Percentiles rank a stretch among this genome's conserved stretches.
Evolutionary conservation across 1,140 invertebrate species (phyloP).

Genomic region (Hycleus phaleratus): DNA sequence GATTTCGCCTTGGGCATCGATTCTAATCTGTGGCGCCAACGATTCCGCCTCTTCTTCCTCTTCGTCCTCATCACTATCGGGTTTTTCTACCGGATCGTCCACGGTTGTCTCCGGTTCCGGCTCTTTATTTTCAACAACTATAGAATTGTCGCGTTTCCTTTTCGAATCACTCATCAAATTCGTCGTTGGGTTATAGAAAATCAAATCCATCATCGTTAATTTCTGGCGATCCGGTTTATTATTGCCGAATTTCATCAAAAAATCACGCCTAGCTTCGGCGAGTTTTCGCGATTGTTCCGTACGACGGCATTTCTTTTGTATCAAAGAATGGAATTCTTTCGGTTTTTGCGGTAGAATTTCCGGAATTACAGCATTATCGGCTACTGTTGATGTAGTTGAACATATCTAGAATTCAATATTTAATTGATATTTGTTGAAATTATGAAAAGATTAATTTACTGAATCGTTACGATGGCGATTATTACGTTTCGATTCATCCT

Average conservation of each 20-base stretch:
- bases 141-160: slow-evolving; percentile 4
- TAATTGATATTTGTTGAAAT: not conserved
- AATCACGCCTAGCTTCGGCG: slow-evolving; percentile 49
- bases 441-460: slow-evolving; percentile 19
- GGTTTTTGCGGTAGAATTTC: slow-evolving; percentile 15
- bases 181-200: slow-evolving; percentile 76
- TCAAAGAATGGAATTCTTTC: slow-evolving; percentile 25
- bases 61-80: slow-evolving; percentile 41
- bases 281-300: slow-evolving; percentile 47
- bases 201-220: slow-evolving; percentile 84
- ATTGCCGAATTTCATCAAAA: slow-evolving; percentile 48
- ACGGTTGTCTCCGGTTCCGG: slow-evolving; percentile 9
- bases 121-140: not conserved
- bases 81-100: slow-evolving; percentile 31
- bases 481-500: slow-evolving; percentile 34
- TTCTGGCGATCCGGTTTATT: slow-evolving; percentile 54
- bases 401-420: slow-evolving; percentile 20
- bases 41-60: slow-evolving; percentile 32
- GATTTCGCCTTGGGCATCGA: slow-evolving; percentile 79
- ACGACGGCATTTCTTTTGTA: slow-evolving; percentile 31
- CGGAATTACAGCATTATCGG: slow-evolving; percentile 8
- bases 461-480: slow-evolving; percentile 37
- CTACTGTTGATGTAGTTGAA: slow-evolving; percentile 22
- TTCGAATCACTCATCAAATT: slow-evolving; percentile 52
- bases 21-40: slow-evolving; percentile 78